phyloP scores from a whole-genome alignment of 2,888 invertebrate species.

The Encarsia formosa region DNA sequence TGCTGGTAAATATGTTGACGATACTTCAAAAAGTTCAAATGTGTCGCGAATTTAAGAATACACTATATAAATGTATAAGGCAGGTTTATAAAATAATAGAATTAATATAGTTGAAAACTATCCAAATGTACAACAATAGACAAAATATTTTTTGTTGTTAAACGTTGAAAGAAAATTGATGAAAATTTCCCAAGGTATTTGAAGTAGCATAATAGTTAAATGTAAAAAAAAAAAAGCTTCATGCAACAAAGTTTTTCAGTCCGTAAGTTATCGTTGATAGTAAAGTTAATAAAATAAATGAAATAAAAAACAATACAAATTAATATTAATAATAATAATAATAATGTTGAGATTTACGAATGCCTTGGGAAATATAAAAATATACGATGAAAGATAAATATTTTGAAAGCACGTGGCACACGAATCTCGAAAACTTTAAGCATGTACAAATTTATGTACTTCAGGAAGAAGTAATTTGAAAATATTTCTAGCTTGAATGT shows the following conservation, averaged over 20 bases:
- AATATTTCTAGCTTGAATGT: no score
- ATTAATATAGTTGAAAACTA: conserved; percentile 14
- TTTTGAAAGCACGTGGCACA: conserved; percentile 14
- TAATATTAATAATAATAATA: no score
- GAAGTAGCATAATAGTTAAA: conserved; percentile 5
- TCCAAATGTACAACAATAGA: conserved; percentile 19
- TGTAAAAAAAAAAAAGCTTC: conserved; percentile 12
- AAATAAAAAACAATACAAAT: no score
- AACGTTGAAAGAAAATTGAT: conserved; percentile 12
- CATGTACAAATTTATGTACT: conserved; percentile 5
- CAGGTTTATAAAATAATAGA: conserved; percentile 17
- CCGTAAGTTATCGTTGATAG: no score
- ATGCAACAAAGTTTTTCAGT: no score
- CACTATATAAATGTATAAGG: conserved; percentile 5
- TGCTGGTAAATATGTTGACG: conserved; percentile 12
- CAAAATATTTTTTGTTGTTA: conserved; percentile 20
- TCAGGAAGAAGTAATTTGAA: no score
- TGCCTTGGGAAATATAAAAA: conserved; percentile 14
- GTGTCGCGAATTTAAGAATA: conserved; percentile 11
- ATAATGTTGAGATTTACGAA: conserved; percentile 15
- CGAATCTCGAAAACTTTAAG: conserved; percentile 9
- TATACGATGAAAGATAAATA: conserved; percentile 11
- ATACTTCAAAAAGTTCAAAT: conserved; percentile 10
- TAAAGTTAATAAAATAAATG: no score
- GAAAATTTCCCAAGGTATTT: conserved; percentile 17